Conservation (phyloP, 1,140 invertebrate species). For the Glomeris maerens region DNA sequence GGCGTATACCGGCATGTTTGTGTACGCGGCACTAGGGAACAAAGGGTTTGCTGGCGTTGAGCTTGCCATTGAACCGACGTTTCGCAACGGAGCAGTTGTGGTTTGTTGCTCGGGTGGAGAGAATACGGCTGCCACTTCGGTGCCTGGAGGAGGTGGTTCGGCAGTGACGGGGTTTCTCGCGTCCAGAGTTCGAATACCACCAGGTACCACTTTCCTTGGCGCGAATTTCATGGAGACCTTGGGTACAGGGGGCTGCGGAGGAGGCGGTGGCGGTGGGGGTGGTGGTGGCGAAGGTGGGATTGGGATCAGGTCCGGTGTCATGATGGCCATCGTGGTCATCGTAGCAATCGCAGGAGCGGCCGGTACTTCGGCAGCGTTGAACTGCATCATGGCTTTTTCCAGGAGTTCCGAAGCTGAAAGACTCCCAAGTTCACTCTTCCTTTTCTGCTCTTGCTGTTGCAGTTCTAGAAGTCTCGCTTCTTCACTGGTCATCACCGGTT, state of each 20-base stretch:
- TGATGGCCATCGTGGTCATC: background rate
- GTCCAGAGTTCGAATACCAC: background rate
- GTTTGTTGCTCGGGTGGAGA: too few relatives aligned
- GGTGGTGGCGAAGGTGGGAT: slow-evolving; percentile 10
- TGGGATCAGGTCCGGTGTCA: slow-evolving; percentile 2
- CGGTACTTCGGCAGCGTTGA: slow-evolving; percentile 12
- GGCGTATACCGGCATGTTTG: too few relatives aligned
- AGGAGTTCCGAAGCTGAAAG: slow-evolving; percentile 15
- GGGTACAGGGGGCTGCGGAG: background rate
- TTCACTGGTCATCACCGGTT: too few relatives aligned
- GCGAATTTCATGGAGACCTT: background rate
- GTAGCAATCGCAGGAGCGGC: background rate
- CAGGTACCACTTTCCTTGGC: too few relatives aligned
- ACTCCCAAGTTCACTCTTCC: slow-evolving; percentile 15
- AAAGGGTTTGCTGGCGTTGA: background rate
- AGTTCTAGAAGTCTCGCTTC: slow-evolving; percentile 19
- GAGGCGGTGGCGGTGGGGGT: slow-evolving; percentile 6
- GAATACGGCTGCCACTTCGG: too few relatives aligned
- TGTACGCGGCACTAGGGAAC: background rate
- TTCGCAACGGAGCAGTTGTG: too few relatives aligned
- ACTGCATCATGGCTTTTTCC: slow-evolving; percentile 16
- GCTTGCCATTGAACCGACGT: background rate
- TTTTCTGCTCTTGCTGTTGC: slow-evolving; percentile 16
- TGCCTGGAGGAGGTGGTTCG: too few relatives aligned
- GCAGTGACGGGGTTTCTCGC: too few relatives aligned